A percentile compares a stretch with the other conserved stretches of the same genome.
Conservation (phyloP, 1,140 invertebrate species). For the Neotoxoptera formosana region DNA sequence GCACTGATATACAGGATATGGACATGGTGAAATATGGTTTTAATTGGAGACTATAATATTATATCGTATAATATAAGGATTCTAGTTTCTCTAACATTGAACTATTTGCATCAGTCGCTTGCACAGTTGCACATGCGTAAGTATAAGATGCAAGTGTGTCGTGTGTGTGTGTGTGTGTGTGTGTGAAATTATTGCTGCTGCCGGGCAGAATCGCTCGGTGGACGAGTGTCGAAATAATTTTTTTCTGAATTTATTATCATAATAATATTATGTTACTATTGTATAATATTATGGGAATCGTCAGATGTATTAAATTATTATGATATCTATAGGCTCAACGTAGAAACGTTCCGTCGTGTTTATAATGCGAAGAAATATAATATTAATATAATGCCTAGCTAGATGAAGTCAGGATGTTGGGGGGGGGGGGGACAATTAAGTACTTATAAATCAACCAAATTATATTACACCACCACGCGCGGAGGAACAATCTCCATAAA, state of each 20-base stretch:
- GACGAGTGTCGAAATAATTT: not conserved
- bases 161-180: not conserved
- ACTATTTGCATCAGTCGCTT: not conserved
- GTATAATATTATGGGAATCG: not conserved
- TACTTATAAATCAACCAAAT: constrained; percentile 6
- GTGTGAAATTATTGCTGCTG: not conserved
- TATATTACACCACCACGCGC: not conserved
- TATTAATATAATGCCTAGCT: not conserved
- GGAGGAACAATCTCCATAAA: not conserved
- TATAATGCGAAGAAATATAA: not conserved
- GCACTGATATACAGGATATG: not conserved
- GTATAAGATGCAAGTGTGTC: not conserved
- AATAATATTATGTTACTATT: not conserved
- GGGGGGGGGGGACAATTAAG: not conserved
- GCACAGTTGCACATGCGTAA: too few relatives aligned
- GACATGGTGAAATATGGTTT: not conserved
- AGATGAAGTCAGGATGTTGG: not conserved
- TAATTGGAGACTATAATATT: not conserved
- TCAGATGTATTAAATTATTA: not conserved
- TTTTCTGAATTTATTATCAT: not conserved
- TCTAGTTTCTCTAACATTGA: not conserved
- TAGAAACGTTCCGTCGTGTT: not conserved
- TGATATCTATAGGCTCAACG: not conserved
- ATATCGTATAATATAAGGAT: not conserved
- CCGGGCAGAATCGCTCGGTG: not conserved